These are phyloP conservation scores for Heliconius ethilla DNA, from an alignment of 2,888 invertebrate species.

Conservation along the genomic window DNA sequence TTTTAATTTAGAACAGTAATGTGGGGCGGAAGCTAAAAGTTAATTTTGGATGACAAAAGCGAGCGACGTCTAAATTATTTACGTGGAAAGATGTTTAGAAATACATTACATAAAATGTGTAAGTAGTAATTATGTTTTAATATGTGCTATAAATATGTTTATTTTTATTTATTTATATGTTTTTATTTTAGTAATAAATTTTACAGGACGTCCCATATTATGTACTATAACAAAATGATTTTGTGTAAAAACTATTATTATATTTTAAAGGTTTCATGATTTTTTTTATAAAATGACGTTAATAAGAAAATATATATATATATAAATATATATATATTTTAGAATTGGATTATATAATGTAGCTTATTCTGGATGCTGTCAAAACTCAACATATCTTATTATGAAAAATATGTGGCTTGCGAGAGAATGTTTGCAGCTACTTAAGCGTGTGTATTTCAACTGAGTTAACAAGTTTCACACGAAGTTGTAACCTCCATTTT, in stretches of 20 bases:
- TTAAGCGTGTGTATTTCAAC: constrained; percentile 6
- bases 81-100: constrained; percentile 3
- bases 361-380: neutral
- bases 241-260: neutral
- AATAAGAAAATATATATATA: no score
- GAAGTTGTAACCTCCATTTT: neutral
- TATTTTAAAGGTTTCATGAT: no score
- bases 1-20: constrained; percentile 20
- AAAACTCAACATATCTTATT: neutral
- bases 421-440: neutral
- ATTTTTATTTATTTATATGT: neutral
- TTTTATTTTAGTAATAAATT: no score
- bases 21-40: constrained; percentile 14
- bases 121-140: neutral
- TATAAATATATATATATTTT: no score
- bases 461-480: neutral
- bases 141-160: neutral
- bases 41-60: constrained; percentile 16
- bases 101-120: neutral
- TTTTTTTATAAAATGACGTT: no score
- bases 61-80: constrained; percentile 21
- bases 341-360: no score
- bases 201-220: no score
- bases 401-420: neutral
- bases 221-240: neutral